A percentile compares a stretch with the other conserved stretches of the same genome.
Evolutionary conservation across 2,888 invertebrate species (phyloP).

Genomic region (Cephus nigrinus): DNA sequence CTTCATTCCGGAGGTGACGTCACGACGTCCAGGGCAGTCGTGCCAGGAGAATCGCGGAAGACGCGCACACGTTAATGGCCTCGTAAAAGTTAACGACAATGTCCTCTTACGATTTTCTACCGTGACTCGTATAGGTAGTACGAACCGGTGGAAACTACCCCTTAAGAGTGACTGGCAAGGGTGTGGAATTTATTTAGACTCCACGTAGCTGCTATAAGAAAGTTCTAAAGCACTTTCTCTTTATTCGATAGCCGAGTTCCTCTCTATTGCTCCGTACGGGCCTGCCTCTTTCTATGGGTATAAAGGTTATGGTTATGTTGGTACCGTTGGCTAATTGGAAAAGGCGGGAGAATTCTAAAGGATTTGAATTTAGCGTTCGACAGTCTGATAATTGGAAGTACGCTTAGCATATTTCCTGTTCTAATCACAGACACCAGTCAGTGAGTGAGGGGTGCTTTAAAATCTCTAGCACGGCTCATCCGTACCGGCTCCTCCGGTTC

Average conservation of each 20-base stretch:
- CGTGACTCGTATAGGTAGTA: slow-evolving; percentile 9
- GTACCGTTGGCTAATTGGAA: background rate
- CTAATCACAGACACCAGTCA: slow-evolving; percentile 57
- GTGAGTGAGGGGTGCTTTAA: slow-evolving; percentile 54
- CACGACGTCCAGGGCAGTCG: slow-evolving; percentile 55
- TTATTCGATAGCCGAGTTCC: background rate
- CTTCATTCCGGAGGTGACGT: slow-evolving; percentile 46
- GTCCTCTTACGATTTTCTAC: slow-evolving; percentile 59
- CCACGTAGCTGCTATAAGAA: background rate
- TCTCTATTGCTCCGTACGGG: background rate
- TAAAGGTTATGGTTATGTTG: background rate
- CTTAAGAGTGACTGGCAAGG: slow-evolving; percentile 58
- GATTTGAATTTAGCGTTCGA: background rate
- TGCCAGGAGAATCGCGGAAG: slow-evolving; percentile 54
- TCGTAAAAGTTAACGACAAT: slow-evolving; percentile 67
- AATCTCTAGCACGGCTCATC: slow-evolving; percentile 38
- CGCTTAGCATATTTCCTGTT: slow-evolving; percentile 58
- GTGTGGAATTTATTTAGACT: slow-evolving; percentile 57
- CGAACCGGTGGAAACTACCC: background rate
- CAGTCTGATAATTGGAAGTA: slow-evolving; percentile 49
- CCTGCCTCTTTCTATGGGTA: background rate
- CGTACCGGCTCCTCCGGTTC: slow-evolving; percentile 4
- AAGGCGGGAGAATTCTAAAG: background rate
- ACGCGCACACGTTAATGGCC: slow-evolving; percentile 61
- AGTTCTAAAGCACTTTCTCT: background rate